Evolutionary conservation across 2,113 vertebrate species (phyloP), one percentile per base, ranked within the genome.

Genomic region (Microcebus tavaratra): DNA sequence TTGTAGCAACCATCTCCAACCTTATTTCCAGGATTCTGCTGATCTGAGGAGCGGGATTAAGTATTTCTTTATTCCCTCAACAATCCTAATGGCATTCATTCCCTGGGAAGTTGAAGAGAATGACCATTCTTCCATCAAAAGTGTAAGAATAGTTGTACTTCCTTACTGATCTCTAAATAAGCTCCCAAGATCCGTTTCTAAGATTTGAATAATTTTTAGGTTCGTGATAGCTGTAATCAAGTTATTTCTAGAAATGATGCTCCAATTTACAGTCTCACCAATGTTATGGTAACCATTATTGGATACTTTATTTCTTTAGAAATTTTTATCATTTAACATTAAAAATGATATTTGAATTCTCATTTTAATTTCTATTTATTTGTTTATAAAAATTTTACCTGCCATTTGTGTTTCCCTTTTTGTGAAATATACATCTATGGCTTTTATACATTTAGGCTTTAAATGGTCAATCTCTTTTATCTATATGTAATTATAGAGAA

Each of bases 11-110:
- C 1, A 27, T 82, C 7, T 82, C 12, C 45, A 85, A 82, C 83
- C 48, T 79, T 88, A 82, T 94, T 96, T 87, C 75, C 34, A 81
- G 63, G 15, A 89, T 91, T 94, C 25, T 91, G 14, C 20, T 79
- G 42, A 31, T 36, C 11, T 36, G 27, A 94, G 8, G 20, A 57
- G 18, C 27, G 63, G 20, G 4, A 2, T 36, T 36, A 29, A 42
- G 15, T 67, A n/a, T 88, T 31, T 94, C n/a, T 70, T 88, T 79
- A 87, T 91, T 55, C 1, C 12, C 25, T 89, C 39, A 82, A 48
- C 61, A 57, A 8, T 87, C 4, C 23, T 83, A 76, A 59, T n/a
- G 34, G 1, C 2, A 27, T 87, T 86, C 18, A 27, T 87, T 86
- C 18, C n/a, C 39, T 25, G 88, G 18, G 14, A 85, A 82, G 55